Percentiles rank a stretch among this genome's conserved stretches.
These are phyloP conservation scores for Aulostomus chinensis DNA, from an alignment of 2,797 vertebrate species.

Conservation along the genomic window DNA sequence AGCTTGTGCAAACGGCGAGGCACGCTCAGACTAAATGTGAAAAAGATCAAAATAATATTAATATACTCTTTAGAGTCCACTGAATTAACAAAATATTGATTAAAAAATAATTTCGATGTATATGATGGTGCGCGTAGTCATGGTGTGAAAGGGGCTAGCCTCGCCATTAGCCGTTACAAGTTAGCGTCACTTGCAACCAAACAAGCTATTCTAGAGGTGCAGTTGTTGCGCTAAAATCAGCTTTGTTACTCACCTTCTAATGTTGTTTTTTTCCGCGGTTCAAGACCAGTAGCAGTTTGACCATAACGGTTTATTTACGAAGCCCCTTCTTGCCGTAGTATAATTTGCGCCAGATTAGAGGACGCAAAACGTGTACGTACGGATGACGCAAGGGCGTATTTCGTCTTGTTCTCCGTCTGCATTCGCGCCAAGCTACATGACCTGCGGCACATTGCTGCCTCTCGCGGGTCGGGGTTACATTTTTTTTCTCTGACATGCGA, in stretches of 20 bases:
- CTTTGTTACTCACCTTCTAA: slow-evolving; percentile 17
- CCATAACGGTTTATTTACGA: background rate
- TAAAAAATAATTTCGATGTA: no score
- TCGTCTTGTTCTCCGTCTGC: no score
- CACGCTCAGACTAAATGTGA: no score
- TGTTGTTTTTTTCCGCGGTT: background rate
- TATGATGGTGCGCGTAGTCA: background rate
- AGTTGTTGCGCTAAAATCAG: background rate
- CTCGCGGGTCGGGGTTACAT: no score
- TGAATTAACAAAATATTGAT: no score
- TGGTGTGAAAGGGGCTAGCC: background rate
- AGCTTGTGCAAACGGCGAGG: background rate
- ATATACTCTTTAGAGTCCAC: no score
- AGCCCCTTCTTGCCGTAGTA: background rate
- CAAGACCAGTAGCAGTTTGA: background rate
- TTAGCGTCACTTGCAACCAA: background rate
- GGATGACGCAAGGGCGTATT: no score
- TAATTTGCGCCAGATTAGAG: no score
- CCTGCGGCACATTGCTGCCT: background rate
- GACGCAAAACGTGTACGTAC: no score
- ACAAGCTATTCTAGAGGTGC: background rate
- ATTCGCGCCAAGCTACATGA: background rate
- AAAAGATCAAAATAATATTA: no score
- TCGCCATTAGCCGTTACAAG: slow-evolving; percentile 11
- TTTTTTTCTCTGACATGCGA: no score